Base-by-base conservation (phyloP, 23 tunicate species). In the Phallusia fumigata region DNA sequence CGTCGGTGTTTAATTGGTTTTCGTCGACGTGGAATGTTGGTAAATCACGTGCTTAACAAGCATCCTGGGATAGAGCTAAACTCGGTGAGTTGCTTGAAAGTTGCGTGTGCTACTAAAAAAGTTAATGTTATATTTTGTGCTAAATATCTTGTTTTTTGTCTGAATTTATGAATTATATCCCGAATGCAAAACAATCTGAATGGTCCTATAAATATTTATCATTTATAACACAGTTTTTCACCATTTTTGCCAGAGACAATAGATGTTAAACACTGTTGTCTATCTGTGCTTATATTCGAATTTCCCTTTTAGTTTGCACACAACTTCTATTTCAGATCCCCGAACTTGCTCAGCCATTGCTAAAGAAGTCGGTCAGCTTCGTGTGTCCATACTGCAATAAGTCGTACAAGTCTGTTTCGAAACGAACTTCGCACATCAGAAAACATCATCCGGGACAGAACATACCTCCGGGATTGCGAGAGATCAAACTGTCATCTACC, bases 11-110 rank as follows among this genome's bases (percentile, higher is more conserved):
- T 49, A 11, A 53, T 92, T 0, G 97, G 91, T 26, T 92, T 92
- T 53, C 87, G 52, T 18, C 65, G 97, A 44, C 52, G 97, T 52
- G 97, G 97, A 75, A 87, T 92, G 97, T 81, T 92, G 64, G 76
- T 92, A 50, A 92, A 82, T 51, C 96, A 91, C 74, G 11, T 91
- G 31, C 49, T 79, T 0, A 91, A 91, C 64, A 77, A 79, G 74
- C 96, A 91, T 82, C 96, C 96, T 3, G 96, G 82, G 31, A 36
- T 79, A 0, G 84, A 86, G 19, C 72, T 80, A 10, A 65, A 75
- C 30, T 52, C 87, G 19, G 84, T 82, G 19, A 74, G 65, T 65
- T 32, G 52, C 2, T 58, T 58, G 15, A 40, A 40, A 40, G 47
- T 40, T 40, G 5, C 10, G 47, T 40, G 5, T 35, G 52, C 32